These are phyloP conservation scores for Chaetura pelagica DNA, from an alignment of 2,113 vertebrate species.

Conservation along the genomic window DNA sequence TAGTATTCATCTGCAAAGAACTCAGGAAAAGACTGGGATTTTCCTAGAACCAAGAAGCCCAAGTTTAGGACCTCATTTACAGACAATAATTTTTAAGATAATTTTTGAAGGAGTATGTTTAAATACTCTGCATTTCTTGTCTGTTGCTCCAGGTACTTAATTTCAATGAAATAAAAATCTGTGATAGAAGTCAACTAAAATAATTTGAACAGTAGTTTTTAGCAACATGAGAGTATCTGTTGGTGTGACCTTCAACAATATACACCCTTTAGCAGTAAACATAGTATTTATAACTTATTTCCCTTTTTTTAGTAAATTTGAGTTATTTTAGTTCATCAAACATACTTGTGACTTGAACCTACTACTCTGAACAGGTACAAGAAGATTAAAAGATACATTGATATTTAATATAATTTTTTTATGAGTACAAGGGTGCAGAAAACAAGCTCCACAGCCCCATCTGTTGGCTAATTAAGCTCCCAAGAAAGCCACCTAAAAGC, in stretches of 20 bases:
- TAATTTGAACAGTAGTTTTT: background rate
- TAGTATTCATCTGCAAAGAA: background rate
- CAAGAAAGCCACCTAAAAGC: background rate
- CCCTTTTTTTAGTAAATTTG: background rate
- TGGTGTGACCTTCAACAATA: background rate
- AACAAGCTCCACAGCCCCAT: constrained; percentile 57
- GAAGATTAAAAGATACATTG: background rate
- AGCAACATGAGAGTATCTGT: background rate
- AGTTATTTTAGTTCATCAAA: background rate
- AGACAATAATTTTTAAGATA: background rate
- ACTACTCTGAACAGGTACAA: background rate
- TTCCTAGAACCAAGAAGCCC: background rate
- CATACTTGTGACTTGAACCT: background rate
- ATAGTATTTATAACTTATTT: background rate
- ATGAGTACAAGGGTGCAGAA: background rate
- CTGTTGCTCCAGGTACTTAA: background rate
- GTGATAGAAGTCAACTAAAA: background rate
- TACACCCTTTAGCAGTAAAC: fast-evolving
- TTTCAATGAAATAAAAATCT: background rate
- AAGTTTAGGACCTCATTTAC: background rate
- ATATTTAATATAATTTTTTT: background rate
- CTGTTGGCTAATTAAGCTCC: constrained; percentile 34
- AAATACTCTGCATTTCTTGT: background rate
- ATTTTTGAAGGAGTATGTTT: no score
- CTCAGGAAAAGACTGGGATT: background rate